Evolutionary conservation across 2,113 vertebrate genomes (phyloP).

Genomic region (Danionella cerebrum): DNA sequence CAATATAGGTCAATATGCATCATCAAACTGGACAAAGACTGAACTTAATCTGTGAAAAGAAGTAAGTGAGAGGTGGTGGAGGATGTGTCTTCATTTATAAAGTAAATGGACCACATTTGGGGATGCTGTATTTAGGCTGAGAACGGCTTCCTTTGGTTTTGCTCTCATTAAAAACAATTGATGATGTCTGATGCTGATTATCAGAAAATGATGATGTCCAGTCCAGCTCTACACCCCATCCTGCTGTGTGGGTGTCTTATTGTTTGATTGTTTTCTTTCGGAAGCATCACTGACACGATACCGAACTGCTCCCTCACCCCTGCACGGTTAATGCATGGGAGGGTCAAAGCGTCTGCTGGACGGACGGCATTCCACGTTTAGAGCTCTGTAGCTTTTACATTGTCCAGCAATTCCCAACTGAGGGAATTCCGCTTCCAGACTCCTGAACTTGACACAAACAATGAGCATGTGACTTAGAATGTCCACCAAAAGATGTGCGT

Average conservation of each 20-base stretch:
- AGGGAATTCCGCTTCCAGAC: slow-evolving; percentile 45
- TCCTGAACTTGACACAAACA: slow-evolving; percentile 33
- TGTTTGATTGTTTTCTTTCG: slow-evolving; percentile 49
- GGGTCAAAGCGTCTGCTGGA: slow-evolving; percentile 17
- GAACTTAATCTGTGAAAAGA: too few relatives aligned
- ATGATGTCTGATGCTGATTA: slow-evolving; percentile 9
- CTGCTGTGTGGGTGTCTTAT: slow-evolving; percentile 32
- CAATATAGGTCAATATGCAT: too few relatives aligned
- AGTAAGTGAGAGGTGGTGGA: too few relatives aligned
- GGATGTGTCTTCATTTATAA: too few relatives aligned
- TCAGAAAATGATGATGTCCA: slow-evolving; percentile 25
- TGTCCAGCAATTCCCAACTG: slow-evolving; percentile 42
- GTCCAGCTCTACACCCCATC: slow-evolving; percentile 19
- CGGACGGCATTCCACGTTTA: slow-evolving; percentile 25
- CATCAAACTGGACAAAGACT: too few relatives aligned
- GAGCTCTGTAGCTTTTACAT: slow-evolving; percentile 22
- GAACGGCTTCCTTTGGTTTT: not conserved
- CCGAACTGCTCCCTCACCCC: slow-evolving; percentile 37
- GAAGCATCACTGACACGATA: slow-evolving; percentile 42
- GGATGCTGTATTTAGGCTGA: not conserved
- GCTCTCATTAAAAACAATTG: slow-evolving; percentile 16
- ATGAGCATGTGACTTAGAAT: slow-evolving; percentile 23
- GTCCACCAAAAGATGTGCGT: not conserved
- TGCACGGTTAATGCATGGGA: slow-evolving; percentile 31
- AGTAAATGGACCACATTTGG: not conserved